Conservation (phyloP, 2,797 vertebrate genomes). For the Paguma larvata region DNA sequence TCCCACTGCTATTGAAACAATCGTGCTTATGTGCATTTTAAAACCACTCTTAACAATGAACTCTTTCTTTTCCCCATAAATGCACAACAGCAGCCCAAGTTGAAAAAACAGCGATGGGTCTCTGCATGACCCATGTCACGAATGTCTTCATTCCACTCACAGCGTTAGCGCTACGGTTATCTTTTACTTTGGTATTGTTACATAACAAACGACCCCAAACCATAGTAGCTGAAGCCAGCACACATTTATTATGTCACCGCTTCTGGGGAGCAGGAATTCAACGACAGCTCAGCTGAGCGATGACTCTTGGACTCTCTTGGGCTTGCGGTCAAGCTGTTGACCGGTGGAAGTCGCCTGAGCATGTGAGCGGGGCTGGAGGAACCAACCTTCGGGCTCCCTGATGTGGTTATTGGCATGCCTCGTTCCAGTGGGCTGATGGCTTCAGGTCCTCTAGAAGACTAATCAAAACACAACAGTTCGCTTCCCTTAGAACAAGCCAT, state of each 20-base stretch:
- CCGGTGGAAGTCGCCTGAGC: background rate
- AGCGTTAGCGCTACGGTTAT: background rate
- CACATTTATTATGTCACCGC: background rate
- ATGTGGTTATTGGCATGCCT: background rate
- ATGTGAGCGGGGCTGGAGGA: background rate
- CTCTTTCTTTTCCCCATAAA: background rate
- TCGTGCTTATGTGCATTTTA: background rate
- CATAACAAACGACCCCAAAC: background rate
- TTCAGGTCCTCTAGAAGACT: background rate
- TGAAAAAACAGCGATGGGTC: background rate
- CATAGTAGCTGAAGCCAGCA: background rate
- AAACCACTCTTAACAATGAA: constrained; percentile 35
- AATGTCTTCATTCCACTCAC: background rate
- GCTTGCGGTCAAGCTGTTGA: background rate
- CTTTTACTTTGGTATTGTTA: background rate
- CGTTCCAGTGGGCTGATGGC: background rate
- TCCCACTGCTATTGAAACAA: background rate
- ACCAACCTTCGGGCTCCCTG: background rate
- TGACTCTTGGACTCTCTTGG: background rate
- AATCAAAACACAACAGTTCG: background rate
- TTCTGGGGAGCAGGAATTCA: constrained; percentile 26
- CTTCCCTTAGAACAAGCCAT: background rate
- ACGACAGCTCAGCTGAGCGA: background rate
- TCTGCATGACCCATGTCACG: background rate
- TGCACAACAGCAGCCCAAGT: constrained; percentile 9